A percentile compares a stretch with the other conserved stretches of the same genome.
Conservation (phyloP, 2,888 invertebrate genomes). For the Epistrophe eligans region DNA sequence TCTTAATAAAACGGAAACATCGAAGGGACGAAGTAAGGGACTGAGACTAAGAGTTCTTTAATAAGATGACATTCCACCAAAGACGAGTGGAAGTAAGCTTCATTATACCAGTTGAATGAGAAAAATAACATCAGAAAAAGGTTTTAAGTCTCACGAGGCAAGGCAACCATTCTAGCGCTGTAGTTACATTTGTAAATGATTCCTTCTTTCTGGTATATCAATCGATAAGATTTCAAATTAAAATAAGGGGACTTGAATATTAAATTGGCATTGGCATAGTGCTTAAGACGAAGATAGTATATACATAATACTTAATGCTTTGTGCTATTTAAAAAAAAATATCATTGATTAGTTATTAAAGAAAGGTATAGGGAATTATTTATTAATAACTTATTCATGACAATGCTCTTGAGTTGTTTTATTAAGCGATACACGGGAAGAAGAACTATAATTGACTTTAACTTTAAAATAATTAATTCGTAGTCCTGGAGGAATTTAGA, state of each 20-base stretch:
- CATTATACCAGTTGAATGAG: constrained; percentile 10
- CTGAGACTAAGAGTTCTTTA: background rate
- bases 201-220: background rate
- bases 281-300: background rate
- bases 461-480: too few species aligned
- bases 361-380: background rate
- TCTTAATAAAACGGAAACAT: constrained; percentile 17
- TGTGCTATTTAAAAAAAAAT: background rate
- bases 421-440: background rate
- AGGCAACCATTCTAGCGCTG: background rate
- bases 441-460: too few species aligned
- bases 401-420: background rate
- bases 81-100: constrained; percentile 1
- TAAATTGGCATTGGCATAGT: constrained; percentile 1
- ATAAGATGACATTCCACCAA: constrained; percentile 11
- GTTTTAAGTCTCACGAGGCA: constrained; percentile 7
- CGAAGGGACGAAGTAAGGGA: background rate
- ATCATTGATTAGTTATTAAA: background rate
- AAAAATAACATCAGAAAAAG: background rate
- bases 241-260: constrained; percentile 7
- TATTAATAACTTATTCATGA: background rate
- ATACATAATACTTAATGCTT: background rate
- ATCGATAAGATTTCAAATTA: background rate
- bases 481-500: too few species aligned
- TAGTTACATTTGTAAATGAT: constrained; percentile 8